Conservation (phyloP, 2,888 invertebrate genomes). For the Imbricaverruca yamaguchii region DNA sequence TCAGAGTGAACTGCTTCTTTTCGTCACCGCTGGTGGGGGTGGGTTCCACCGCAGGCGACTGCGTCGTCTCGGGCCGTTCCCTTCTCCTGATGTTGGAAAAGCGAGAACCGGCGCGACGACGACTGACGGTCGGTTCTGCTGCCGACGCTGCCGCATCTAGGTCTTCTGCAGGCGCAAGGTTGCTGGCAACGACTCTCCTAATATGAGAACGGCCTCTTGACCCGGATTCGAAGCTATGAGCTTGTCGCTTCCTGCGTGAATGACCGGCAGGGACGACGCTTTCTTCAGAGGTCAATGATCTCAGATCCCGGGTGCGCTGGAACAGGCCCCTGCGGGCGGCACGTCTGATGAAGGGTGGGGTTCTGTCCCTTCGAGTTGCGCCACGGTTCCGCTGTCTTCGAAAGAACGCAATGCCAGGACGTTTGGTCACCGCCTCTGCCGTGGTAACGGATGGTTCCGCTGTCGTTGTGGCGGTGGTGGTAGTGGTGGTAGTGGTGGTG, state of each 20-base stretch:
- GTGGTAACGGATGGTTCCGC: neutral
- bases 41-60: neutral
- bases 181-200: neutral
- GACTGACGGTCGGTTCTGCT: neutral
- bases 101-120: neutral
- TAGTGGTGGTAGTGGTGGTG: neutral
- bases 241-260: neutral
- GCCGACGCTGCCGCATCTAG: neutral
- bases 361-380: neutral
- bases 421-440: neutral
- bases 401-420: neutral
- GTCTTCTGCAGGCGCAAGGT: neutral
- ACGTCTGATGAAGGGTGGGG: neutral
- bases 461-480: neutral
- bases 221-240: neutral
- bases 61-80: neutral
- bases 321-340: neutral
- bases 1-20: conserved; percentile 4
- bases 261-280: neutral
- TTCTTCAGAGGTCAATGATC: neutral
- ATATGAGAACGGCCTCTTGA: neutral
- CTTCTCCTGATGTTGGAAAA: neutral
- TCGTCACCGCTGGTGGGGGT: neutral
- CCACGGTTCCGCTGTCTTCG: neutral
- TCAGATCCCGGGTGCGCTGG: neutral